Conservation (phyloP, 2,797 vertebrate species). For the Benthosema pterotum region DNA sequence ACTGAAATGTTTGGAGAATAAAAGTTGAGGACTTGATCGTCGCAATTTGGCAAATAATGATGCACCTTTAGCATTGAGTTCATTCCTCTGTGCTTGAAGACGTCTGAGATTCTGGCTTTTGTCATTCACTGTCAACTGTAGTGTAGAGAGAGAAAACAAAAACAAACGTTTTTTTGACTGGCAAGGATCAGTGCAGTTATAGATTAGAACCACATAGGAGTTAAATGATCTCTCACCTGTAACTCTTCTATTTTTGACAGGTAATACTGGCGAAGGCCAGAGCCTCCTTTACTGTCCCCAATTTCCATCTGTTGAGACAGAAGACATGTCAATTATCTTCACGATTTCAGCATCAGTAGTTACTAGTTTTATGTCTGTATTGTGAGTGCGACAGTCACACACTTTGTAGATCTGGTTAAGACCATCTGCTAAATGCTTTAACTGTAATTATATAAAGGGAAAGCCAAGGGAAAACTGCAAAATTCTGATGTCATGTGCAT, state of each 20-base stretch:
- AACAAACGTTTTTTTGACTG: slow-evolving; percentile 1
- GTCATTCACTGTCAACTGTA: slow-evolving; percentile 93
- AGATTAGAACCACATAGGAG: not conserved
- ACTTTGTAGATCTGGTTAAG: too few relatives aligned
- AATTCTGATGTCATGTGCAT: too few relatives aligned
- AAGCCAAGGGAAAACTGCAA: too few relatives aligned
- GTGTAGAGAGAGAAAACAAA: slow-evolving; percentile 48
- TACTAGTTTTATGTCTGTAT: too few relatives aligned
- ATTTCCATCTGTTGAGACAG: slow-evolving; percentile 88
- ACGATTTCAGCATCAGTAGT: too few relatives aligned
- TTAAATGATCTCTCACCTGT: slow-evolving; percentile 82
- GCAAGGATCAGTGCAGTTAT: too few relatives aligned
- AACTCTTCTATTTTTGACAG: slow-evolving; percentile 97
- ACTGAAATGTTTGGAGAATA: too few relatives aligned
- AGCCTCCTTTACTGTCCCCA: slow-evolving; percentile 93
- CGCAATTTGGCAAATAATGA: not conserved
- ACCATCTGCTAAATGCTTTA: too few relatives aligned
- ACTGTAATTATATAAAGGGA: too few relatives aligned
- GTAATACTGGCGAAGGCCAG: slow-evolving; percentile 95
- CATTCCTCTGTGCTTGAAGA: slow-evolving; percentile 95
- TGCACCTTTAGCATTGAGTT: slow-evolving; percentile 95
- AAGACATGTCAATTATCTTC: not conserved
- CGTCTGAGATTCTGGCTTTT: slow-evolving; percentile 97
- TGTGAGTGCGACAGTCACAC: too few relatives aligned
- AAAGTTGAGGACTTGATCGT: too few relatives aligned